Evolutionary conservation across 2,113 vertebrate genomes (phyloP).

Genomic region (Myiozetetes cayanensis): DNA sequence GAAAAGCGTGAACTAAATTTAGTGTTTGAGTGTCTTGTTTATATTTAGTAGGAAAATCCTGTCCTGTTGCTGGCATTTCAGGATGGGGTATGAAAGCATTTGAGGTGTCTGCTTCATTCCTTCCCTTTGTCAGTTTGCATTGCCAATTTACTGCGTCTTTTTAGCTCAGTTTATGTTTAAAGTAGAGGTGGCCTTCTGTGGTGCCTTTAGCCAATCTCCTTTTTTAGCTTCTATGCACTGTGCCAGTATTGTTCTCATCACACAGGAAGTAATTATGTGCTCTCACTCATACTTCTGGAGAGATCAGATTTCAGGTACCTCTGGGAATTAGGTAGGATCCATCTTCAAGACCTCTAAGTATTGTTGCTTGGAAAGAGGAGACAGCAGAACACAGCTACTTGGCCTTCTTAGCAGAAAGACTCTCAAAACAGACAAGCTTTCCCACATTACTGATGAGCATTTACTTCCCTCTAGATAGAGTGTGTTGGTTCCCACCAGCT

Average conservation of each 20-base stretch:
- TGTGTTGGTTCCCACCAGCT: not conserved
- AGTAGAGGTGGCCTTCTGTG: not conserved
- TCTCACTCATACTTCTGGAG: not conserved
- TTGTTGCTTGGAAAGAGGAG: not conserved
- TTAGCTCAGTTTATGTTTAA: not conserved
- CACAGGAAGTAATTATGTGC: not conserved
- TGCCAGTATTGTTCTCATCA: not conserved
- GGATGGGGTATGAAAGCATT: not conserved
- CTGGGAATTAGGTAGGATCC: not conserved
- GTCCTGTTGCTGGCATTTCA: not conserved
- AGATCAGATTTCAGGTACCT: not conserved
- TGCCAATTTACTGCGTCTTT: not conserved
- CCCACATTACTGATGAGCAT: not conserved
- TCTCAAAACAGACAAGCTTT: not conserved
- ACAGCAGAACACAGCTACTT: not conserved
- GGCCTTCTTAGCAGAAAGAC: not conserved
- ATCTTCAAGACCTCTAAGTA: not conserved
- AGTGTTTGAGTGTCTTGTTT: not conserved
- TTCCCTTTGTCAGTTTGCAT: fast-evolving
- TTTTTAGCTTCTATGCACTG: fast-evolving
- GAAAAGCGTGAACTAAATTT: not conserved
- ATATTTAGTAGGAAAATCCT: not conserved
- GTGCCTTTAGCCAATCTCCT: not conserved
- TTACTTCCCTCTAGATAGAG: not conserved
- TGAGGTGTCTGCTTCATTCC: not conserved